Conservation (phyloP, 2,888 invertebrate genomes). For the Tolmerus cingulatus region DNA sequence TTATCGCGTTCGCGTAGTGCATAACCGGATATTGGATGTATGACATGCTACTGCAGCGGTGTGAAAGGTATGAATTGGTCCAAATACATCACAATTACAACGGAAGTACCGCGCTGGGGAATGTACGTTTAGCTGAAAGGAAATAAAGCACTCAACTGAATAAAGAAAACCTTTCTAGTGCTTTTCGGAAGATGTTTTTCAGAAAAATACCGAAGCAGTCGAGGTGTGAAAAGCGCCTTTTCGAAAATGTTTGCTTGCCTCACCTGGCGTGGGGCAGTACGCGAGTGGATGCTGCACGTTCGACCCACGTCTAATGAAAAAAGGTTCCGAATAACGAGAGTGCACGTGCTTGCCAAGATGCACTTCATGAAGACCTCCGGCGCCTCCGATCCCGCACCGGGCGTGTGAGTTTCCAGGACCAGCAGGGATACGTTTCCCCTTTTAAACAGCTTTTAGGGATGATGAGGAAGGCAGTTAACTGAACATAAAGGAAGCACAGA, state of each 20-base stretch:
- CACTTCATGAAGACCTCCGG: not conserved
- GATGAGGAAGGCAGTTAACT: constrained; percentile 21
- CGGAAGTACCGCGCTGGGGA: not conserved
- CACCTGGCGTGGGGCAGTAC: not conserved
- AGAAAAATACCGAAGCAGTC: not conserved
- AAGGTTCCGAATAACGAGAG: constrained; percentile 11
- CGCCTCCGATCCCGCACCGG: not conserved
- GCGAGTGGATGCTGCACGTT: not conserved
- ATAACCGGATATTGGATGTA: constrained; percentile 13
- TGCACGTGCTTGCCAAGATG: not conserved
- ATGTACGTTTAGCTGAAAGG: constrained; percentile 12
- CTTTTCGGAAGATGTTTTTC: not conserved
- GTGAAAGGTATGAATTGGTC: constrained; percentile 6
- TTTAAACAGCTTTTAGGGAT: constrained; percentile 18
- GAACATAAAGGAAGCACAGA: constrained; percentile 21
- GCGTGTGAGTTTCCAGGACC: not conserved
- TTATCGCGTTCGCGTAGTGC: constrained; percentile 1
- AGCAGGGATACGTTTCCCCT: not conserved
- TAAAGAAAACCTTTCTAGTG: constrained; percentile 6
- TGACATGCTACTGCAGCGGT: not conserved
- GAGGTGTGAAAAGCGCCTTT: constrained; percentile 24
- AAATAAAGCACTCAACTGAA: constrained; percentile 27
- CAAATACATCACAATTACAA: not conserved
- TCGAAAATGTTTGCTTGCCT: constrained; percentile 1
- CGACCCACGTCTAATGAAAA: constrained; percentile 11